phyloP scores from a whole-genome alignment of 2,113 vertebrate genomes.

The Vireo altiloquus region DNA sequence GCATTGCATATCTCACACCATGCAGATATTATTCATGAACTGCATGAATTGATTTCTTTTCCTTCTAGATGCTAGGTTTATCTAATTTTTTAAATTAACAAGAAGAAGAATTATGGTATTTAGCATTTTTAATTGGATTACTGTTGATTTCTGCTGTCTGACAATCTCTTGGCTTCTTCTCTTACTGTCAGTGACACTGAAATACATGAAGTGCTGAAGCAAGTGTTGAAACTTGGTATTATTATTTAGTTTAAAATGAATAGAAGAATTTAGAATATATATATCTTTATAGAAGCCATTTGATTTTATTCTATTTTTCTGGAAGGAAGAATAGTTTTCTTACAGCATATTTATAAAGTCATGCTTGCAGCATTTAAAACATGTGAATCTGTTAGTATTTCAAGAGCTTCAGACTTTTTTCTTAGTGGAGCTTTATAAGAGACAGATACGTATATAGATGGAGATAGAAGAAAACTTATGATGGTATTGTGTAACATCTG shows the following conservation, averaged over 20 bases:
- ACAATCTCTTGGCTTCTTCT: not conserved
- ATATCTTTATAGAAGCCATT: not conserved
- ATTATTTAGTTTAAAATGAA: not conserved
- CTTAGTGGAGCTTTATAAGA: not conserved
- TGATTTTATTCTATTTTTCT: not conserved
- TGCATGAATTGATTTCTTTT: not conserved
- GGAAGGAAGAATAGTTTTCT: not conserved
- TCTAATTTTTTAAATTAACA: not conserved
- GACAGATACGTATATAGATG: not conserved
- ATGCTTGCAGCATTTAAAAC: not conserved
- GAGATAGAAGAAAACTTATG: not conserved
- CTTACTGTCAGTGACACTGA: not conserved
- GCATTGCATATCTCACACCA: not conserved
- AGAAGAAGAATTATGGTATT: not conserved
- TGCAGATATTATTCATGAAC: not conserved
- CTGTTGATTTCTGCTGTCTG: not conserved
- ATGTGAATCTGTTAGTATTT: not conserved
- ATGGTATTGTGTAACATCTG: not conserved
- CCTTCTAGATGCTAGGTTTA: not conserved
- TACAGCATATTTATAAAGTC: not conserved
- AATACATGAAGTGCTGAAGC: not conserved
- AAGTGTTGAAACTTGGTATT: not conserved
- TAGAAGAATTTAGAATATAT: not conserved
- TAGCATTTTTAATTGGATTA: not conserved
- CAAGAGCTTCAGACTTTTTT: not conserved